A percentile compares a stretch with the other conserved stretches of the same genome.
Evolutionary conservation across 2,888 invertebrate species (phyloP).

Genomic region (Teleogryllus oceanicus): DNA sequence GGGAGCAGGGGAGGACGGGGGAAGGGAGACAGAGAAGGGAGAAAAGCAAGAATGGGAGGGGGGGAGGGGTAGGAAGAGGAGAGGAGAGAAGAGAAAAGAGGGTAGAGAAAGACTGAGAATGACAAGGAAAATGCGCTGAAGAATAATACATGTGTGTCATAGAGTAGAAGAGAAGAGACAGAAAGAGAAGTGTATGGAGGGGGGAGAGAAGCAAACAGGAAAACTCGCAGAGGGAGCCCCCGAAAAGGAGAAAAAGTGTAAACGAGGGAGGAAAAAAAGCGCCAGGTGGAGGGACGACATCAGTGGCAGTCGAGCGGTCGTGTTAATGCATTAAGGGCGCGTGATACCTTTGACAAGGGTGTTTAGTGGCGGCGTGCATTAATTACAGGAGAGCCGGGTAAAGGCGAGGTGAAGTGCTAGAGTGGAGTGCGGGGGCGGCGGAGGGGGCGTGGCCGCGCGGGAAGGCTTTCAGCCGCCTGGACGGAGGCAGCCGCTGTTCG

Average conservation of each 20-base stretch:
- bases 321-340: constrained; percentile 7
- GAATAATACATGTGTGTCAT: background rate
- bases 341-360: background rate
- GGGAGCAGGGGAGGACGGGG: no score
- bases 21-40: background rate
- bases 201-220: no score
- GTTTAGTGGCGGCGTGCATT: background rate
- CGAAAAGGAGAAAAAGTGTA: no score
- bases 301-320: background rate
- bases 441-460: background rate
- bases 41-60: background rate
- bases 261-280: background rate
- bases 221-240: no score
- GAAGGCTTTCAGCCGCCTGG: background rate
- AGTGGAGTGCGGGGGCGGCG: background rate
- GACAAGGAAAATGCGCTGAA: background rate
- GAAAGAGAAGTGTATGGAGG: no score
- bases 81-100: background rate
- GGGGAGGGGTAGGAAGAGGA: background rate
- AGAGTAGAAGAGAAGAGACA: no score
- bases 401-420: background rate
- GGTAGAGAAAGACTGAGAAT: background rate
- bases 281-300: background rate
- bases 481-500: no score
- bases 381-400: background rate